phyloP scores from a whole-genome alignment of 2,888 invertebrate genomes.

The Melieria omissa region DNA sequence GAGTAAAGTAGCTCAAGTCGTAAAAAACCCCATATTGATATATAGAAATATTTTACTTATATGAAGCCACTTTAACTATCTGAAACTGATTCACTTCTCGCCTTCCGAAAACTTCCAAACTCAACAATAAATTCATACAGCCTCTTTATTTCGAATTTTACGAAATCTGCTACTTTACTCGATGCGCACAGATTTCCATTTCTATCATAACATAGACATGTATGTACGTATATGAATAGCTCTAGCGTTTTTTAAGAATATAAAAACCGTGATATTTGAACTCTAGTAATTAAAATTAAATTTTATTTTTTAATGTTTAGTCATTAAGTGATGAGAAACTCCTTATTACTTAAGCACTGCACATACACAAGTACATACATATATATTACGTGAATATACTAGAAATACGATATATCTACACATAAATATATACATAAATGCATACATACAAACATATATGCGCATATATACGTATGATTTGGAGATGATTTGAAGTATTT shows the following conservation, averaged over 20 bases:
- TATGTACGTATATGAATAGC: slow-evolving; percentile 29
- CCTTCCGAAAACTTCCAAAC: too few species aligned
- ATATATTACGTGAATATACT: slow-evolving; percentile 23
- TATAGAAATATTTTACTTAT: too few species aligned
- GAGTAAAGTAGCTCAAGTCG: too few species aligned
- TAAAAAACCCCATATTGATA: too few species aligned
- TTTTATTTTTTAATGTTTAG: slow-evolving; percentile 12
- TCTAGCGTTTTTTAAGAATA: slow-evolving; percentile 35
- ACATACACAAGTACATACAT: slow-evolving; percentile 38
- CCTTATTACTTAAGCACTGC: slow-evolving; percentile 38
- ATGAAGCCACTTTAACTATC: too few species aligned
- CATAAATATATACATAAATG: slow-evolving; percentile 53
- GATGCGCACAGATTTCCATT: not conserved
- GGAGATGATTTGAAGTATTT: too few species aligned
- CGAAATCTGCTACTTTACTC: too few species aligned
- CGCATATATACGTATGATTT: not conserved
- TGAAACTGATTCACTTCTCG: too few species aligned
- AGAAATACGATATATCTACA: slow-evolving; percentile 2
- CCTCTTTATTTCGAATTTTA: too few species aligned
- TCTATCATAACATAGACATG: not conserved
- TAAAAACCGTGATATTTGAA: slow-evolving; percentile 61
- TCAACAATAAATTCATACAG: too few species aligned
- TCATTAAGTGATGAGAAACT: slow-evolving; percentile 17
- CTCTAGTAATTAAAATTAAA: slow-evolving; percentile 54
- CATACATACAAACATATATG: slow-evolving; percentile 38